These are phyloP conservation scores for Tinea trinotella DNA, from an alignment of 2,888 invertebrate species.

Conservation along the genomic window DNA sequence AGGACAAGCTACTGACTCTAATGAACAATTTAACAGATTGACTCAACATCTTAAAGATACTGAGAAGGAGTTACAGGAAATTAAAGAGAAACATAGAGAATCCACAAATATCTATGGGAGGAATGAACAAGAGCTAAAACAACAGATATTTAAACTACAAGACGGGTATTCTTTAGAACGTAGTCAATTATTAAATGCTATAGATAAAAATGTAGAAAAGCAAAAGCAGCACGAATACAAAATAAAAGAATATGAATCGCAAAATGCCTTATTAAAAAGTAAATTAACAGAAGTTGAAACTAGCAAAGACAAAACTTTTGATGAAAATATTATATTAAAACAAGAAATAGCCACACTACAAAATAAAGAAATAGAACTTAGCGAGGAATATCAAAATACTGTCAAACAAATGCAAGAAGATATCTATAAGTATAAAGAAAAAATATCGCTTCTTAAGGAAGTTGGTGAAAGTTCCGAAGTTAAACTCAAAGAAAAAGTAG, in stretches of 20 bases:
- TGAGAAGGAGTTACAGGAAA: conserved; percentile 68
- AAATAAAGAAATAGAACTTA: conserved; percentile 50
- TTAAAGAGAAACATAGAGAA: conserved; percentile 62
- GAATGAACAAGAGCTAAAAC: conserved; percentile 61
- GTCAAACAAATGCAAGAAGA: conserved; percentile 56
- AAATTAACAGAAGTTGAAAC: conserved; percentile 41
- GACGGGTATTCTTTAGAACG: conserved; percentile 55
- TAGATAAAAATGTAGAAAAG: conserved; percentile 50
- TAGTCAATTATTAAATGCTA: conserved; percentile 42
- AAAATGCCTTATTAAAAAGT: conserved; percentile 36
- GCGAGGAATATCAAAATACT: conserved; percentile 43
- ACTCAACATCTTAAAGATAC: conserved; percentile 70
- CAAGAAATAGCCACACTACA: conserved; percentile 52
- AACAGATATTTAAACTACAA: conserved; percentile 56
- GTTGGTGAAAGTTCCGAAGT: conserved; percentile 58
- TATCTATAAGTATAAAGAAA: conserved; percentile 60
- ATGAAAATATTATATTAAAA: conserved; percentile 57
- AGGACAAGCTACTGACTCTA: conserved; percentile 73
- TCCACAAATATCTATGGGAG: conserved; percentile 53
- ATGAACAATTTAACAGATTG: conserved; percentile 69
- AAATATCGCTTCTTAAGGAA: conserved; percentile 54
- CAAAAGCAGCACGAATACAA: conserved; percentile 46
- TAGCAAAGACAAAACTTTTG: conserved; percentile 48
- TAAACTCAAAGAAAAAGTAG: conserved; percentile 63
- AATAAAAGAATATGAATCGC: conserved; percentile 45